phyloP scores from a whole-genome alignment of 2,888 invertebrate species.

The Melangyna quadrimaculata region DNA sequence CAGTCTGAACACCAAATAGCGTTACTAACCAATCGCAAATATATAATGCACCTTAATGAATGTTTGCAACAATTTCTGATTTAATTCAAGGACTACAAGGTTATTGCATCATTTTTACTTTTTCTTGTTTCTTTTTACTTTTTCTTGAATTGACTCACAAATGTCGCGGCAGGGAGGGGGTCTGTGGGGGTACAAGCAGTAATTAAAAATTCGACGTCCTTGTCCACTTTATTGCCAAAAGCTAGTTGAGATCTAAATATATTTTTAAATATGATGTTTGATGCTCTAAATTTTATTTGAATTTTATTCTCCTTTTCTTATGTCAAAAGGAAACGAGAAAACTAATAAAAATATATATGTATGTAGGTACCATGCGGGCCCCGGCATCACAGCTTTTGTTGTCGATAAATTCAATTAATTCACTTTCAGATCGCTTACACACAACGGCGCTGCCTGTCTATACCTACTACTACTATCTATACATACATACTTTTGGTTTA shows the following conservation, averaged over 20 bases:
- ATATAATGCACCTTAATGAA: constrained; percentile 18
- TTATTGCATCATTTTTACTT: constrained; percentile 38
- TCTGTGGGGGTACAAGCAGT: not conserved
- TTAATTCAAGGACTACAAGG: constrained; percentile 60
- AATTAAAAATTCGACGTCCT: constrained; percentile 24
- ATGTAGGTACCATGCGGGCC: not conserved
- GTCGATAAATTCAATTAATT: constrained; percentile 51
- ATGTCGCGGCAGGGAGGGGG: not conserved
- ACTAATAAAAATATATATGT: too few relatives aligned
- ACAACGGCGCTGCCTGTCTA: constrained; percentile 24
- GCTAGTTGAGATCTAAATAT: not conserved
- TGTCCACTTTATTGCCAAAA: not conserved
- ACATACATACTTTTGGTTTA: not conserved
- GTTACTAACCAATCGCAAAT: not conserved
- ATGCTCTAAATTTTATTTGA: constrained; percentile 4
- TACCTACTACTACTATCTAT: too few relatives aligned
- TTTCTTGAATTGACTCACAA: not conserved
- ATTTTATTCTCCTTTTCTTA: not conserved
- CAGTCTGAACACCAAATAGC: not conserved
- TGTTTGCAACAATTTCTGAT: constrained; percentile 10
- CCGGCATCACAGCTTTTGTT: constrained; percentile 23
- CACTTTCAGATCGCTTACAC: constrained; percentile 53
- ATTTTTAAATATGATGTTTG: not conserved
- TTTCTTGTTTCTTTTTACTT: not conserved
- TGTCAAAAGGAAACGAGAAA: constrained; percentile 10